Evolutionary conservation across 1,140 invertebrate genomes (phyloP).

Genomic region (Aricia agestis): DNA sequence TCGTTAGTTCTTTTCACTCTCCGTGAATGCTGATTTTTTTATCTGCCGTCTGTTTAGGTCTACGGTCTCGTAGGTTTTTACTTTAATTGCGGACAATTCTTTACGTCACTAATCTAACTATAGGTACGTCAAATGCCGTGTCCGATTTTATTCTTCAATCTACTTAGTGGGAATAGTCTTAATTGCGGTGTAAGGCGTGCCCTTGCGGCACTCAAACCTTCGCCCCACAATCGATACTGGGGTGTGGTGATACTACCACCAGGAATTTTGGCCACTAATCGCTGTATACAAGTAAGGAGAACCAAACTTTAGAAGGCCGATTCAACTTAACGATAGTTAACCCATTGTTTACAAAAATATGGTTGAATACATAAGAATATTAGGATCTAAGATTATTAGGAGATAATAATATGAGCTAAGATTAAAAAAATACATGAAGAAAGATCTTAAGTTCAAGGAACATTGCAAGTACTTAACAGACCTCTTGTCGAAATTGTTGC

Average conservation of each 20-base stretch:
- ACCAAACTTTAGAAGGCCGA: not conserved
- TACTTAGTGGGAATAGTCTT: constrained; percentile 37
- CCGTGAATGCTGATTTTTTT: no score
- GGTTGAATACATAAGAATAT: no score
- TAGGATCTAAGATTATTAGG: no score
- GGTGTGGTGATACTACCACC: constrained; percentile 20
- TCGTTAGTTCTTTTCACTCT: no score
- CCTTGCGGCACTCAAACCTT: constrained; percentile 22
- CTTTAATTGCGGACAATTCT: no score
- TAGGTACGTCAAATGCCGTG: not conserved
- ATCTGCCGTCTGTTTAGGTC: no score
- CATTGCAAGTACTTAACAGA: not conserved
- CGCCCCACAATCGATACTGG: constrained; percentile 33
- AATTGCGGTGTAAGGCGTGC: constrained; percentile 35
- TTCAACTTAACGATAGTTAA: not conserved
- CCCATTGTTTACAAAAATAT: no score
- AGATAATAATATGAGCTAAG: no score
- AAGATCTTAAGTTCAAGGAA: not conserved
- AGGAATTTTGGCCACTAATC: not conserved
- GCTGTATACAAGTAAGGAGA: not conserved
- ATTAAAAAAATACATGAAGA: not conserved
- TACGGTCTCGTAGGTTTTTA: no score
- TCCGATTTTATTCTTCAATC: constrained; percentile 23
- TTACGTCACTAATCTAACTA: no score
- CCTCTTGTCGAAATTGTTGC: not conserved